A percentile compares a stretch with the other conserved stretches of the same genome.
Evolutionary conservation across 2,888 invertebrate genomes (phyloP).

Genomic region (Odontothrips loti): DNA sequence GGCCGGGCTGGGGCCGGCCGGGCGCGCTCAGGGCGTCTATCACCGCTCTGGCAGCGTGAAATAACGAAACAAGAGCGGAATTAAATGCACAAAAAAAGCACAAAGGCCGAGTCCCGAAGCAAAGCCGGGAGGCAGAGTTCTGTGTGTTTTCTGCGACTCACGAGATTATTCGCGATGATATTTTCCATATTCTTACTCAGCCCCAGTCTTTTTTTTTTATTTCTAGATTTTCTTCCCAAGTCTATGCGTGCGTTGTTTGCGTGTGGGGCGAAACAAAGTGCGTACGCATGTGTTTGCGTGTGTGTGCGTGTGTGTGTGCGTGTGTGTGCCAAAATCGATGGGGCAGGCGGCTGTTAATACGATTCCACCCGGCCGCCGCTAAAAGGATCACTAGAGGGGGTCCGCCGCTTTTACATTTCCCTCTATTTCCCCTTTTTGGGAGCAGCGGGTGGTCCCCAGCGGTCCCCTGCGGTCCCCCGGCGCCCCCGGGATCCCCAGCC

Average conservation of each 20-base stretch:
- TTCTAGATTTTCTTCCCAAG: no score
- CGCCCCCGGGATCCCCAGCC: not conserved
- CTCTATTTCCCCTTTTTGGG: not conserved
- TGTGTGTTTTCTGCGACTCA: no score
- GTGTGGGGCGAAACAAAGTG: no score
- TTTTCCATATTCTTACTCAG: no score
- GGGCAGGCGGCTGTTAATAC: not conserved
- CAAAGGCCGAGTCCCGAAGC: no score
- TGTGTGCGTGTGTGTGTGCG: no score
- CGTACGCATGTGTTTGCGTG: no score
- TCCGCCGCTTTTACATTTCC: constrained; percentile 5
- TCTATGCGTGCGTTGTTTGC: not conserved
- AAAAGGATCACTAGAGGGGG: constrained; percentile 22
- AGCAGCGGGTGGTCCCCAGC: not conserved
- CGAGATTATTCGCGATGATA: no score
- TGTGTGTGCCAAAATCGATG: not conserved
- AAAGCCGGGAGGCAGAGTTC: no score
- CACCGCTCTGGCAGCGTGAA: not conserved
- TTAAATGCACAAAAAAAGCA: not conserved
- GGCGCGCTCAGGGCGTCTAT: not conserved
- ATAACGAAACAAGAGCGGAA: not conserved
- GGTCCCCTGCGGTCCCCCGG: not conserved
- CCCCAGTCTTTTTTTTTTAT: no score
- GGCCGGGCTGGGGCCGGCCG: not conserved
- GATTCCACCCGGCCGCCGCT: constrained; percentile 6